Conservation (phyloP, 1,140 invertebrate species). For the Ephestia elutella region DNA sequence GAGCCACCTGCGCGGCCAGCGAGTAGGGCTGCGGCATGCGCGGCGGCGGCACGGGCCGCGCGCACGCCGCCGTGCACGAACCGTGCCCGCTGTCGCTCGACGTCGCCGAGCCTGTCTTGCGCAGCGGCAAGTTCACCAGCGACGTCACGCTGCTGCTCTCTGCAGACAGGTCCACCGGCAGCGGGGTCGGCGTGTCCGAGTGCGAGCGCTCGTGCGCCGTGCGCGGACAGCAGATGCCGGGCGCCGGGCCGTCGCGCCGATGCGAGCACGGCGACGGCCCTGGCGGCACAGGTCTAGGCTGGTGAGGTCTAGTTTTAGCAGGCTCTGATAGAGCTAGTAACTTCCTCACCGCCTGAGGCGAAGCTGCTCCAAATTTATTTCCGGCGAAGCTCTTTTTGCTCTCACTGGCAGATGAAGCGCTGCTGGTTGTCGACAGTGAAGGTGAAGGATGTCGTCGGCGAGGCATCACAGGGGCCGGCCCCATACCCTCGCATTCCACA, state of each 20-base stretch:
- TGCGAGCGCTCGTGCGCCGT: slow-evolving; percentile 89
- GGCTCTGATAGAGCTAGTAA: slow-evolving; percentile 90
- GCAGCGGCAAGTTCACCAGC: slow-evolving; percentile 88
- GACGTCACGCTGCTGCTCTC: slow-evolving; percentile 97
- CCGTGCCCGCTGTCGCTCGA: slow-evolving; percentile 91
- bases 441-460: slow-evolving; percentile 88
- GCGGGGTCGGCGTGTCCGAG: slow-evolving; percentile 90
- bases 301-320: slow-evolving; percentile 90
- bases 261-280: slow-evolving; percentile 80
- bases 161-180: slow-evolving; percentile 91
- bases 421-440: slow-evolving; percentile 91
- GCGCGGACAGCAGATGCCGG: slow-evolving; percentile 59
- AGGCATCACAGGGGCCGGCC: slow-evolving; percentile 75
- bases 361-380: slow-evolving; percentile 91
- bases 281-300: slow-evolving; percentile 80
- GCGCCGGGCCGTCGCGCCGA: slow-evolving; percentile 77
- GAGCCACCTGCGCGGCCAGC: slow-evolving; percentile 86
- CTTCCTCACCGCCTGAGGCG: slow-evolving; percentile 95
- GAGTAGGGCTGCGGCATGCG: slow-evolving; percentile 83
- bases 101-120: slow-evolving; percentile 91
- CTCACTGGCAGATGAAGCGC: slow-evolving; percentile 90
- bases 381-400: slow-evolving; percentile 77
- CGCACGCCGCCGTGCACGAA: slow-evolving; percentile 77
- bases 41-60: slow-evolving; percentile 74
- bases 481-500: slow-evolving; percentile 88